A percentile compares a stretch with the other conserved stretches of the same genome.
Conservation (phyloP, 2,888 invertebrate species). For the Oligia strigilis region DNA sequence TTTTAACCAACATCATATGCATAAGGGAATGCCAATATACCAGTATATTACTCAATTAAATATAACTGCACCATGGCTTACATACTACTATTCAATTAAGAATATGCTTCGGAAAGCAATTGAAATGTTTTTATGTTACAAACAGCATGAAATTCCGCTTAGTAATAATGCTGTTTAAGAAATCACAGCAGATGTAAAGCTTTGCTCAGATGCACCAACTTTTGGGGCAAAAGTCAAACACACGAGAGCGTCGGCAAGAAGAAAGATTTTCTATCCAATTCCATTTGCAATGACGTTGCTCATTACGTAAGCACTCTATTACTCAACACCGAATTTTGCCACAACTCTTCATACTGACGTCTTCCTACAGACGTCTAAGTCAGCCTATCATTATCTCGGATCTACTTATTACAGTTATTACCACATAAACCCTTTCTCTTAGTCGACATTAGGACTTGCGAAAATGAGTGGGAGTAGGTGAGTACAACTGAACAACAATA, state of each 20-base stretch:
- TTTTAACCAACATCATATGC: background rate
- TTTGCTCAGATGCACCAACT: background rate
- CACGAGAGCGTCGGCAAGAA: background rate
- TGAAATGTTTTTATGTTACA: background rate
- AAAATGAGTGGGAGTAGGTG: slow-evolving; percentile 25
- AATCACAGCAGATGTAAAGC: slow-evolving; percentile 30
- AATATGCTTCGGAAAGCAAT: slow-evolving; percentile 19
- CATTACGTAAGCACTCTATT: background rate
- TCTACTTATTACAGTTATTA: background rate
- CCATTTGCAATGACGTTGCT: background rate
- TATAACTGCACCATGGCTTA: background rate
- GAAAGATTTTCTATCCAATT: background rate
- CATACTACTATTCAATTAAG: background rate
- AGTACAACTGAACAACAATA: slow-evolving; percentile 19
- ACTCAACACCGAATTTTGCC: background rate
- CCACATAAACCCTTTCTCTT: slow-evolving; percentile 21
- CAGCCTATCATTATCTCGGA: background rate
- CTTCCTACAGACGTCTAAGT: background rate
- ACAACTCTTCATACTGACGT: background rate
- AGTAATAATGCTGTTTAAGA: slow-evolving; percentile 34
- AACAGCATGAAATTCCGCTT: slow-evolving; percentile 48
- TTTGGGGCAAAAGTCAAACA: background rate
- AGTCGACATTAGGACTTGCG: slow-evolving; percentile 30
- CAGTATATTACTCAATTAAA: background rate
- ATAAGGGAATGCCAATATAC: background rate